Base-by-base conservation (phyloP, 2,797 vertebrate genomes). In the Vipera ursinii region DNA sequence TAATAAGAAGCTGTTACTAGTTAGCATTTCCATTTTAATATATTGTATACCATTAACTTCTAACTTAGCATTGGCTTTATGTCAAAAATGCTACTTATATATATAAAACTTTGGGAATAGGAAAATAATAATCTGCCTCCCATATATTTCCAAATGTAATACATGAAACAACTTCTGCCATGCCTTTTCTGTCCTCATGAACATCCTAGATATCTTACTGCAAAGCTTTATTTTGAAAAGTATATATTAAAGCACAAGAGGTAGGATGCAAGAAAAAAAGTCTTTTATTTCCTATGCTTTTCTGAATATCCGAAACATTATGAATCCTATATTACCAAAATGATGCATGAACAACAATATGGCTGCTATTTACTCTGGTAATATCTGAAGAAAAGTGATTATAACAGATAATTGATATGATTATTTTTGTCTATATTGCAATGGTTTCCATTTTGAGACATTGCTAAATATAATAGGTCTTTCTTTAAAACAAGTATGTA, bases 1-100 rank as follows among this genome's bases (percentile, higher is more conserved):
- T 59, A 93, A 94, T 92, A 95, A 94, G 0, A 94, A 95, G 95
- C 94, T 88, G 90, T 88, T 92, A 94, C 94, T 95, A 95, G 56
- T 93, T 92, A 94, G 89, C 93, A 91, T 17, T 95, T 86, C 14
- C 32, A 82, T 86, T 96, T 94, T 91, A 28, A 94, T 95, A 95
- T 92, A 96, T 92, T 94, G 61, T 92, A 94, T 95, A 95, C 91
- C 88, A 87, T 87, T 96, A 93, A 89, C 17, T 89, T 94, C 82
- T 65, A 32, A 94, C 87, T 95, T 61, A 32, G 78, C 2, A 3
- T 14, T 6, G 6, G 15, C 53, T 26, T 85, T 86, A 65, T 48
- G 8, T 86, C 56, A 89, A 65, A 92, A 63, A 63, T 48, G 48
- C 4, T 38, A 53, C 2, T 86, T 57, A 13, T 55, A 6, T 86